These are phyloP conservation scores for Parnassius glacialis DNA, from an alignment of 2,888 invertebrate genomes.

Conservation along the genomic window DNA sequence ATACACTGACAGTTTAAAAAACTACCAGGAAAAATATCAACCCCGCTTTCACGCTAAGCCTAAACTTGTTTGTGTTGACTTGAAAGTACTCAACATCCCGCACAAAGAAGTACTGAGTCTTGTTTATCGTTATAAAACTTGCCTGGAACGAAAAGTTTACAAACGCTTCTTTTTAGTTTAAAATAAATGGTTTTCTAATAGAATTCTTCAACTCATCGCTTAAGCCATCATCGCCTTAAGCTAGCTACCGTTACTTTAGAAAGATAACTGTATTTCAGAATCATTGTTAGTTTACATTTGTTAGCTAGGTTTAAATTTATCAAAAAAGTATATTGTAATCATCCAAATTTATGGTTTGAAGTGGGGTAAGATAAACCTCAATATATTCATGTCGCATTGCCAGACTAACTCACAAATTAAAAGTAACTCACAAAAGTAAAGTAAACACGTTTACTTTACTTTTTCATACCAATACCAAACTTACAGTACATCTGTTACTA, in stretches of 20 bases:
- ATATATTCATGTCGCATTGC: no score
- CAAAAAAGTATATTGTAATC: no score
- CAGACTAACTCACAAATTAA: no score
- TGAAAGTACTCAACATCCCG: slow-evolving; percentile 24
- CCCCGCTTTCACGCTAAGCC: slow-evolving; percentile 16
- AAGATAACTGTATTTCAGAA: neutral
- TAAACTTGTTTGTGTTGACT: slow-evolving; percentile 22
- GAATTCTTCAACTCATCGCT: neutral
- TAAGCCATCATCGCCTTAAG: neutral
- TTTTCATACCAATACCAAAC: no score
- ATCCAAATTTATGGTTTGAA: no score
- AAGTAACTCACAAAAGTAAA: no score
- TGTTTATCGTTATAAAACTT: slow-evolving; percentile 23
- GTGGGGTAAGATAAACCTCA: neutral
- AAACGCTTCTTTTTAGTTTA: slow-evolving; percentile 22
- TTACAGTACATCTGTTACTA: no score
- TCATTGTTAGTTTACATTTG: neutral
- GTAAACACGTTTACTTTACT: no score
- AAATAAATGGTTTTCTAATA: slow-evolving; percentile 19
- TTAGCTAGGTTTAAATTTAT: no score
- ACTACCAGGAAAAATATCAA: no score
- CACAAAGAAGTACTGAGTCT: slow-evolving; percentile 25
- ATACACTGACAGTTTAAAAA: no score
- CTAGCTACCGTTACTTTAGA: neutral
- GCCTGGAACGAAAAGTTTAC: slow-evolving; percentile 19